Conservation (phyloP, 2,113 vertebrate species). For the Myiozetetes cayanensis region DNA sequence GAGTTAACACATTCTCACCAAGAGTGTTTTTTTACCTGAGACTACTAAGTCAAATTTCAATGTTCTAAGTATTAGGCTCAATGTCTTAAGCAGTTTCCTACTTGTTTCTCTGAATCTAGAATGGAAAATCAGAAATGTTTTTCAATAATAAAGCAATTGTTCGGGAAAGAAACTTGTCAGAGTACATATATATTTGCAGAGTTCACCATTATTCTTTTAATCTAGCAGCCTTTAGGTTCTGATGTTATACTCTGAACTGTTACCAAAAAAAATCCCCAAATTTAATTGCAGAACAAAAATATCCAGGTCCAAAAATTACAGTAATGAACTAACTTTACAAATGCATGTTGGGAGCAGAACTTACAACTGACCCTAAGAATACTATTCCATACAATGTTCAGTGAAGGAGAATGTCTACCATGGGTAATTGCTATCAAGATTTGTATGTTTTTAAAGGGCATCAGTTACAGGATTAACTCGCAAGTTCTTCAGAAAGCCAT, state of each 20-base stretch:
- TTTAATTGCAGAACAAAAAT: not conserved
- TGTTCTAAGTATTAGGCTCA: not conserved
- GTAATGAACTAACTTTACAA: not conserved
- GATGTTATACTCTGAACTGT: not conserved
- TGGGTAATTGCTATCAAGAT: not conserved
- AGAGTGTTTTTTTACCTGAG: not conserved
- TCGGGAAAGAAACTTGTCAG: not conserved
- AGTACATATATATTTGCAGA: not conserved
- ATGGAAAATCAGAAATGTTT: not conserved
- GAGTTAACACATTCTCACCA: not conserved
- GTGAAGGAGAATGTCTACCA: not conserved
- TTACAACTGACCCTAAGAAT: not conserved
- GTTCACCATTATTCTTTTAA: not conserved
- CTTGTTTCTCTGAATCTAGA: not conserved
- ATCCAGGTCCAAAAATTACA: not conserved
- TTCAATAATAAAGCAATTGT: not conserved
- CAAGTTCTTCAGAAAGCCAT: not conserved
- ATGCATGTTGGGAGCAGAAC: not conserved
- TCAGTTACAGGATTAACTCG: not conserved
- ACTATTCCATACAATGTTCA: not conserved
- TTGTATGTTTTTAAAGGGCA: not conserved
- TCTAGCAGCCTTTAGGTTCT: not conserved
- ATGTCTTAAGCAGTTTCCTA: not conserved
- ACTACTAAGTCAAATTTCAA: not conserved
- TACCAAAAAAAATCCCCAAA: not conserved